phyloP scores from a whole-genome alignment of 2,797 vertebrate genomes.

The Lepilemur septentrionalis region DNA sequence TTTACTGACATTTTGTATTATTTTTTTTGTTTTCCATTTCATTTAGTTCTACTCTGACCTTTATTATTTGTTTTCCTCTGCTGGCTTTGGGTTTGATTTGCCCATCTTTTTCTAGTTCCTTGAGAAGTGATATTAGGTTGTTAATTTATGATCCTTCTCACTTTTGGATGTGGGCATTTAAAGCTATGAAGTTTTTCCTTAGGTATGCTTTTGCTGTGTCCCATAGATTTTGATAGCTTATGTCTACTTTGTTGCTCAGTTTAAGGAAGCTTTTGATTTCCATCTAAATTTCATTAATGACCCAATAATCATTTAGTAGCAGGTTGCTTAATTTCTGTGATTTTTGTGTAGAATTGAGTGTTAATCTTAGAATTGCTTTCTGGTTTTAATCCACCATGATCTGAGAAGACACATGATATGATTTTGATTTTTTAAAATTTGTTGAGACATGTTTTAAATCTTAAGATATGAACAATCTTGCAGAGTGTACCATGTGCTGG shows the following conservation, averaged over 20 bases:
- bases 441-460: not conserved
- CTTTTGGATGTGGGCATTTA: not conserved
- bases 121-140: not conserved
- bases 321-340: not conserved
- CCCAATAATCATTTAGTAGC: not conserved
- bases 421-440: not conserved
- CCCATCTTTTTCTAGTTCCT: not conserved
- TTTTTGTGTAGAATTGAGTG: not conserved
- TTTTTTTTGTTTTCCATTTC: not conserved
- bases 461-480: not conserved
- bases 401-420: not conserved
- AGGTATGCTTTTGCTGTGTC: too few relatives aligned
- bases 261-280: not conserved
- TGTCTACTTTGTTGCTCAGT: not conserved
- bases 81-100: not conserved
- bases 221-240: too few relatives aligned
- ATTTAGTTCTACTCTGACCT: not conserved
- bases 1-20: not conserved
- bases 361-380: not conserved
- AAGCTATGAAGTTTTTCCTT: too few relatives aligned
- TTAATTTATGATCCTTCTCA: not conserved
- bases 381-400: not conserved
- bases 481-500: not conserved
- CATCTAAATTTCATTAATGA: not conserved
- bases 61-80: not conserved